Conservation (phyloP, 2,888 invertebrate species). For the Cryptus armator region DNA sequence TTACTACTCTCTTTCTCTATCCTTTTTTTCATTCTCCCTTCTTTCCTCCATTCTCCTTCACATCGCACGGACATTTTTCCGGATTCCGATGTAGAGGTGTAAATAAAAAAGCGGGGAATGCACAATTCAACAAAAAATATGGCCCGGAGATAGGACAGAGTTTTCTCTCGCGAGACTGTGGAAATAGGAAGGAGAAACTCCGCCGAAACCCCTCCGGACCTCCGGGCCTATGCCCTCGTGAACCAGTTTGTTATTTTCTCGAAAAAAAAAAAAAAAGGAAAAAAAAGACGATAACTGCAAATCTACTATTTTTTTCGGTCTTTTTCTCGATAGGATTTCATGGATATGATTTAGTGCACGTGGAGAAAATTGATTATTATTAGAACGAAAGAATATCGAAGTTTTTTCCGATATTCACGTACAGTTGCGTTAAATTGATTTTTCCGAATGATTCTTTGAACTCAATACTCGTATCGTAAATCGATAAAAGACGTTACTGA, state of each 20-base stretch:
- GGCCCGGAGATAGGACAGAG: constrained; percentile 47
- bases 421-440: neutral
- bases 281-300: neutral
- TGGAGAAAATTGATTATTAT: neutral
- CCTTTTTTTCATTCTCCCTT: no score
- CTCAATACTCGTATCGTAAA: neutral
- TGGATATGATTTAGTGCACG: neutral
- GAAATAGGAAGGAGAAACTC: constrained; percentile 23
- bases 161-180: constrained; percentile 11
- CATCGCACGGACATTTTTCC: constrained; percentile 57
- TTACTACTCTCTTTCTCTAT: no score
- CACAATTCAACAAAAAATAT: constrained; percentile 61
- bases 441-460: neutral
- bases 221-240: neutral
- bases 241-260: constrained; percentile 1
- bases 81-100: constrained; percentile 35
- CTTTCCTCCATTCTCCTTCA: neutral
- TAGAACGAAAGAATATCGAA: neutral
- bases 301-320: neutral
- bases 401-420: neutral
- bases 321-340: neutral
- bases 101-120: constrained; percentile 46
- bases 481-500: no score
- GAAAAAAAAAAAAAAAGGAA: no score
- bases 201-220: neutral